Percentiles rank a stretch among this genome's conserved stretches.
Conservation (phyloP, 2,888 invertebrate species). For the Drosophila kambysellisi region DNA sequence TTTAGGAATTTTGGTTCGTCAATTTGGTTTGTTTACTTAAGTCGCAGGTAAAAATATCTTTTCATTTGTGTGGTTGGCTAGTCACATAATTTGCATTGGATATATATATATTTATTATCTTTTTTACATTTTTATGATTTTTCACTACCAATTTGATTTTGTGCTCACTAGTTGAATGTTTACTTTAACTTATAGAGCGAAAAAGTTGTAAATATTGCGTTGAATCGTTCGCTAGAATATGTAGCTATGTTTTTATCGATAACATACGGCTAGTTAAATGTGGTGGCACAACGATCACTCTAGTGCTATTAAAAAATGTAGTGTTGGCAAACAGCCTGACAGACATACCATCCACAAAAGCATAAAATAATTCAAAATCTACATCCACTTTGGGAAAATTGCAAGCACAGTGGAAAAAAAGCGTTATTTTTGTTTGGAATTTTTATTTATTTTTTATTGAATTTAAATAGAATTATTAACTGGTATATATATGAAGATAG, state of each 20-base stretch:
- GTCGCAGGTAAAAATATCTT: constrained; percentile 44
- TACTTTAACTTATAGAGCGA: constrained; percentile 23
- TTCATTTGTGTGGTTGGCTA: constrained; percentile 17
- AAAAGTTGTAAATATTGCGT: constrained; percentile 50
- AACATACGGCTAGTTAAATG: neutral
- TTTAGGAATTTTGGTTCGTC: neutral
- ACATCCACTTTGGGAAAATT: neutral
- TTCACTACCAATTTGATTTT: constrained; percentile 2
- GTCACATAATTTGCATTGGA: constrained; percentile 17
- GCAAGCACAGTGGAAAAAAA: neutral
- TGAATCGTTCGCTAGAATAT: constrained; percentile 37
- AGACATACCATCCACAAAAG: neutral
- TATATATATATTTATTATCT: neutral
- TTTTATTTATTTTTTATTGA: constrained; percentile 41
- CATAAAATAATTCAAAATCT: neutral
- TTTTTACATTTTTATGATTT: neutral
- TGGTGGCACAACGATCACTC: constrained; percentile 31
- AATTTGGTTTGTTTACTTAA: constrained; percentile 46
- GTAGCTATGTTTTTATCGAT: constrained; percentile 37
- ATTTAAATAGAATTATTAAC: constrained; percentile 75
- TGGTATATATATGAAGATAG: constrained; percentile 75
- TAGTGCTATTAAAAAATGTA: constrained; percentile 2
- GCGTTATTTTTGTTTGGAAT: constrained; percentile 16
- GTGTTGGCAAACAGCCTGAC: constrained; percentile 11
- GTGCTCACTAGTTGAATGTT: constrained; percentile 31